Evolutionary conservation across 2,797 vertebrate genomes (phyloP).

Genomic region (Manis pentadactyla): DNA sequence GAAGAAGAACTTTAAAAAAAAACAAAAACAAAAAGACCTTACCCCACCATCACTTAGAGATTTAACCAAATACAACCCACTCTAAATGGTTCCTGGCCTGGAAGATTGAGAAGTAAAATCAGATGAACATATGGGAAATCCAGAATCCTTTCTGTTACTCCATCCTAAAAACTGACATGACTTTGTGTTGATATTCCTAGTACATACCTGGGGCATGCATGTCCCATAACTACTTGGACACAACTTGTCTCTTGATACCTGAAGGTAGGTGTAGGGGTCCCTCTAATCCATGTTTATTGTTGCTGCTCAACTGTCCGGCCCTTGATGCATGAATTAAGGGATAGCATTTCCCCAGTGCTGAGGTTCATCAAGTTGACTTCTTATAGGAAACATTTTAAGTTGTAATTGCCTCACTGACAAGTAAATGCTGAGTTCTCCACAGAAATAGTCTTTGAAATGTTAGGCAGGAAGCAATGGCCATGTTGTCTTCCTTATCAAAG

Average conservation of each 20-base stretch:
- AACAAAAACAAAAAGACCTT: not conserved
- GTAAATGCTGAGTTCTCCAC: not conserved
- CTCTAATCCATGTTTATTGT: not conserved
- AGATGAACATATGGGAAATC: not conserved
- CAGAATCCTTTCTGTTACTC: not conserved
- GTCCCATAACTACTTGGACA: not conserved
- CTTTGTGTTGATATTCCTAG: not conserved
- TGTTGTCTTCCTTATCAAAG: not conserved
- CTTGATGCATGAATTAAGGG: not conserved
- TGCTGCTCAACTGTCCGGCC: not conserved
- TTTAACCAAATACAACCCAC: not conserved
- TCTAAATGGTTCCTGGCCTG: not conserved
- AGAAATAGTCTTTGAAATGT: not conserved
- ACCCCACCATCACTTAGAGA: not conserved
- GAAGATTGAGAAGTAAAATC: not conserved
- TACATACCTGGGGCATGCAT: not conserved
- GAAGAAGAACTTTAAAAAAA: not conserved
- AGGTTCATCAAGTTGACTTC: not conserved
- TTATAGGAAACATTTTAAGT: not conserved
- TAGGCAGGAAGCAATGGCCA: not conserved
- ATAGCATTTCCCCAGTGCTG: not conserved
- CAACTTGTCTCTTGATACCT: not conserved
- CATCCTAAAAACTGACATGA: not conserved
- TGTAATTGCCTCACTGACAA: not conserved
- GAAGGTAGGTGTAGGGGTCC: not conserved